Conservation (phyloP, 2,113 vertebrate genomes). For the mouse (Mus musculus) region DNA sequence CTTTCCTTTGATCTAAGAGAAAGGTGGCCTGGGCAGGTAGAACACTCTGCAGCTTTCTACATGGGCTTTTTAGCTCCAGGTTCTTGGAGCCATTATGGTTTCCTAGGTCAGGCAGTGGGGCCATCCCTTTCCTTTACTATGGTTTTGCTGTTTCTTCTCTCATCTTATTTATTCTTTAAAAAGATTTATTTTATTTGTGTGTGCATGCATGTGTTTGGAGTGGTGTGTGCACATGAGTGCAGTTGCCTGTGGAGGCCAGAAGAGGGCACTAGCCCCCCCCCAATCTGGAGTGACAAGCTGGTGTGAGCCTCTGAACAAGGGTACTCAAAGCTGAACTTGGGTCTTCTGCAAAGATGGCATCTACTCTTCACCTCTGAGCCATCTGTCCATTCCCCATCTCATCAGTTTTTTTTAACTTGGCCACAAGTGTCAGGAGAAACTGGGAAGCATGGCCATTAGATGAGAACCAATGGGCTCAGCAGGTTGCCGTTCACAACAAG, state of each 20-base stretch:
- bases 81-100: not conserved
- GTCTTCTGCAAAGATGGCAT: not conserved
- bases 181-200: not conserved
- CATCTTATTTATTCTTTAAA: not conserved
- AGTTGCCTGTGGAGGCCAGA: not conserved
- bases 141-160: not conserved
- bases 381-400: not conserved
- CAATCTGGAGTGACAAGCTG: not conserved
- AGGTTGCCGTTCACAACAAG: not conserved
- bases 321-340: not conserved
- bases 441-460: not conserved
- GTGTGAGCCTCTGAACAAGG: not conserved
- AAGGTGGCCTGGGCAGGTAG: not conserved
- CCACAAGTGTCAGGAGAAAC: not conserved
- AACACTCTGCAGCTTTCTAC: not conserved
- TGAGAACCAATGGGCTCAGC: not conserved
- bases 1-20: not conserved
- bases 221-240: not conserved
- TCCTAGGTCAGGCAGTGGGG: too few relatives aligned
- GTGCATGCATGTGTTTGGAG: not conserved
- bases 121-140: not conserved
- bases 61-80: accelerated
- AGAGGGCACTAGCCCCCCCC: not conserved
- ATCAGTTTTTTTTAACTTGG: not conserved
- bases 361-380: not conserved